Conservation (phyloP, 2,888 invertebrate genomes). For the Osmoderma eremita region DNA sequence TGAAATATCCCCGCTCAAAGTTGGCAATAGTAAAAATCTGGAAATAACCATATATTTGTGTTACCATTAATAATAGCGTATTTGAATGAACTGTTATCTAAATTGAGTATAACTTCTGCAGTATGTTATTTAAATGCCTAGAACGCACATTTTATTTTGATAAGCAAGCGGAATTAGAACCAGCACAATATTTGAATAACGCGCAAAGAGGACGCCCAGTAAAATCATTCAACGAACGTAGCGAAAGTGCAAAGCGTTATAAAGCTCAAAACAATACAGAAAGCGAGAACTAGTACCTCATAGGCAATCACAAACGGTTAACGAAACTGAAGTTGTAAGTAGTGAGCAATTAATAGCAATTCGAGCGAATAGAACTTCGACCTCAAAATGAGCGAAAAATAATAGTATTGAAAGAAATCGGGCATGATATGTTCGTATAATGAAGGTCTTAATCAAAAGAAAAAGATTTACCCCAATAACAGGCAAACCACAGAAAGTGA, state of each 20-base stretch:
- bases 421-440: too few species aligned
- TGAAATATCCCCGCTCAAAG: too few species aligned
- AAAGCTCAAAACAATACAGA: slow-evolving; percentile 13
- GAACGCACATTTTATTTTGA: too few species aligned
- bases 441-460: too few species aligned
- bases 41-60: too few species aligned
- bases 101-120: too few species aligned
- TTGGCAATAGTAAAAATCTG: too few species aligned
- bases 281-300: not conserved
- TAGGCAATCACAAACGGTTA: not conserved
- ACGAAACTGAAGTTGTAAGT: not conserved
- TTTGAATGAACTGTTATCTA: too few species aligned
- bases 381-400: not conserved
- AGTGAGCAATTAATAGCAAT: not conserved
- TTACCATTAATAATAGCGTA: too few species aligned
- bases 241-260: slow-evolving; percentile 10
- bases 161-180: not conserved
- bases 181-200: not conserved
- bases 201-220: not conserved
- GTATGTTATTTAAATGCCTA: too few species aligned
- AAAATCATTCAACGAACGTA: not conserved
- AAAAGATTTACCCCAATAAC: too few species aligned
- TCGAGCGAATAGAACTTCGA: not conserved
- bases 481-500: too few species aligned
- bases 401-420: slow-evolving; percentile 1